Evolutionary conservation across 2,113 vertebrate genomes (phyloP), one percentile per base, ranked within the genome.

Genomic region (Crypturellus undulatus): DNA sequence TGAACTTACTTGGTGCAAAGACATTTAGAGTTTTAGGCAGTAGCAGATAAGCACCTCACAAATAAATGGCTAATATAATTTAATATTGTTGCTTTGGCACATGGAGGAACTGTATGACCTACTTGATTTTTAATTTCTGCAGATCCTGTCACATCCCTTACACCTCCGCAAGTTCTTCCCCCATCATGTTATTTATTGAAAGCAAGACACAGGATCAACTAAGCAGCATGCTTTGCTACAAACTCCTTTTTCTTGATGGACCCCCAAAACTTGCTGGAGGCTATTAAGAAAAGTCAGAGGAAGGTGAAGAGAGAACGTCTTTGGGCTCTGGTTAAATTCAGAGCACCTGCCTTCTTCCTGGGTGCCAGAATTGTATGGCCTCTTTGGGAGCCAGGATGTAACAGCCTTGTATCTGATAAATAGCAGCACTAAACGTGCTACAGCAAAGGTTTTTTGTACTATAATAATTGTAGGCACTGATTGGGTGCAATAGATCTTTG

Each of bases 391-490:
- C 90, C 92, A 94, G 96, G 78, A 95, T 94, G 78, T 95, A 97
- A 96, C 96, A 95, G 96, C 76, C 93, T 96, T 91, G 91, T 94
- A 79, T 87, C 96, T 96, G 97, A 97, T 97, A 97, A 97, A 97
- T 96, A 96, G 94, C 96, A 79, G 88, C 89, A 94, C 91, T 96
- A 96, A 93, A 96, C 47, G n/a, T 97, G 95, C 93, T 97, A 96
- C 96, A 96, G 96, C 96, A 94, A 97, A 96, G 92, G 93, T 92
- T 96, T 97, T 92, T 90, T 86, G 91, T 95, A 83, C 94, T 94
- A 92, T 97, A 97, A 97, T 97, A 96, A 97, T 97, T 97, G 96
- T 96, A 96, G 92, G 88, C 93, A 17, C 87, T 96, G 94, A 96
- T 95, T 96, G 89, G 56, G n/a, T 90, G 93, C 91, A 91, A 96